These are phyloP conservation scores for Cenopis cana DNA, from an alignment of 2,888 invertebrate genomes.

Conservation along the genomic window DNA sequence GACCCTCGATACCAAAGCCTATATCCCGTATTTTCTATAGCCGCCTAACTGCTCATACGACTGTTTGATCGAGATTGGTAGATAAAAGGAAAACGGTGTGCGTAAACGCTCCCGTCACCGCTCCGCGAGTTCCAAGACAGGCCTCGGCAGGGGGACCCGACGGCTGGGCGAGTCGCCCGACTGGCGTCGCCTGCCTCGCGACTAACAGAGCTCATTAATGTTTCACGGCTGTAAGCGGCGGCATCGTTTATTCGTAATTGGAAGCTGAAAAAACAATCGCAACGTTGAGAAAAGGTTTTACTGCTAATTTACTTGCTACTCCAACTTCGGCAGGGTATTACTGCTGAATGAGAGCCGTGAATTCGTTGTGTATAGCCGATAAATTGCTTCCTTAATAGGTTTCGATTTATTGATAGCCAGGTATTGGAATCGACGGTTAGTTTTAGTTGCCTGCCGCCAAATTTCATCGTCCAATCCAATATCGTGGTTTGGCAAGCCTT, in stretches of 20 bases:
- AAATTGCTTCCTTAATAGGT: constrained; percentile 40
- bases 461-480: constrained; percentile 30
- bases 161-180: constrained; percentile 23
- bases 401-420: constrained; percentile 41
- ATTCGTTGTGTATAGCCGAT: constrained; percentile 42
- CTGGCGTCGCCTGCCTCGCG: constrained; percentile 52
- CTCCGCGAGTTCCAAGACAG: constrained; percentile 16
- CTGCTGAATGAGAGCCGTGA: constrained; percentile 61
- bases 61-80: neutral
- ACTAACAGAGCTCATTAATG: constrained; percentile 74
- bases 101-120: constrained; percentile 15
- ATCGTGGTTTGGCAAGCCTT: constrained; percentile 20
- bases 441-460: constrained; percentile 33
- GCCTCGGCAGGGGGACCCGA: constrained; percentile 44
- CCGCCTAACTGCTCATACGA: neutral
- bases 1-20: neutral
- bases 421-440: constrained; percentile 33
- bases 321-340: constrained; percentile 48
- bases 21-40: neutral
- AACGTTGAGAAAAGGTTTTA: constrained; percentile 65
- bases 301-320: constrained; percentile 62
- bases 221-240: constrained; percentile 73
- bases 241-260: constrained; percentile 74
- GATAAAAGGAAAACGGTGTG: constrained; percentile 19
- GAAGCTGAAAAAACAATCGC: constrained; percentile 76